Conservation (phyloP, 2,888 invertebrate genomes). For the Sisyra terminalis region DNA sequence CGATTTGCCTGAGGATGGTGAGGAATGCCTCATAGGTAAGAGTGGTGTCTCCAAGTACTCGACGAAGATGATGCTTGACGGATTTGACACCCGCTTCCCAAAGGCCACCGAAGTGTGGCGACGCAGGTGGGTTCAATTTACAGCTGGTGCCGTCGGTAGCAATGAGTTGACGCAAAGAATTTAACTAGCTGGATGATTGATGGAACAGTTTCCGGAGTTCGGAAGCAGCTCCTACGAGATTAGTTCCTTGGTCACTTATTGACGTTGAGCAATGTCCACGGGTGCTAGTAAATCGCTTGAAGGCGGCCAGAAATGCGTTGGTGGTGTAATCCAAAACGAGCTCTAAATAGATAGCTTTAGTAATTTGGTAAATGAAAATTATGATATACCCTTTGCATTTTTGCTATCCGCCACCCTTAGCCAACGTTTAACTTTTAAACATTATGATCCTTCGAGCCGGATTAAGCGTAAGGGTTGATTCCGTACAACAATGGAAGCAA, state of each 20-base stretch:
- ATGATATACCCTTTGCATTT: neutral
- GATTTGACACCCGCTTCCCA: constrained; percentile 17
- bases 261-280: constrained; percentile 5
- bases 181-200: no score
- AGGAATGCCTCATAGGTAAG: constrained; percentile 14
- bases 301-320: neutral
- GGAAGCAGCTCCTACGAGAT: constrained; percentile 15
- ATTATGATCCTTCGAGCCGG: no score
- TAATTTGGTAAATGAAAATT: neutral
- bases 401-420: no score
- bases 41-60: constrained; percentile 12
- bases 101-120: constrained; percentile 17
- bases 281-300: neutral
- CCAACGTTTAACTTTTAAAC: no score
- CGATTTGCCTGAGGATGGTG: constrained; percentile 14
- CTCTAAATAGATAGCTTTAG: neutral
- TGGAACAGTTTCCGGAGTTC: constrained; percentile 11
- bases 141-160: constrained; percentile 12
- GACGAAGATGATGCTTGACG: constrained; percentile 15
- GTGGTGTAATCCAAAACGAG: neutral
- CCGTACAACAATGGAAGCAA: no score
- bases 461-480: no score
- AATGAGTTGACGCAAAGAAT: no score
- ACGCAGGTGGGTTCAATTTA: constrained; percentile 16
- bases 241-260: constrained; percentile 16